Percentiles rank a stretch among this genome's conserved stretches.
phyloP scores from a whole-genome alignment of 2,113 vertebrate genomes.

The Microtus oregoni region DNA sequence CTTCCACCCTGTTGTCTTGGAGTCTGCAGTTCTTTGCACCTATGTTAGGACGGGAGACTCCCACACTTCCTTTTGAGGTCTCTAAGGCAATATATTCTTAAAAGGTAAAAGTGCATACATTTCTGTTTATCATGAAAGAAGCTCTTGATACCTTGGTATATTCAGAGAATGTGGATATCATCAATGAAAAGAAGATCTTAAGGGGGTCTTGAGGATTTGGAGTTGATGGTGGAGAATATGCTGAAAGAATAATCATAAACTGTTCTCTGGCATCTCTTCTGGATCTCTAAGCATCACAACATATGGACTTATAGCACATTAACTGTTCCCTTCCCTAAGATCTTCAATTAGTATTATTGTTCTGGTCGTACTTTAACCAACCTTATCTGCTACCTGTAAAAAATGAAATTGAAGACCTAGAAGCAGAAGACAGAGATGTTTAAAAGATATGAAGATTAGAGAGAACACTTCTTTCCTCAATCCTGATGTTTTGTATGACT shows the following conservation, averaged over 20 bases:
- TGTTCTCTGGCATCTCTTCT: background rate
- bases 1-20: background rate
- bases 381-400: constrained; percentile 12
- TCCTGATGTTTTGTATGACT: background rate
- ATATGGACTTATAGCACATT: constrained; percentile 21
- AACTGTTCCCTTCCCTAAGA: background rate
- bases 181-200: background rate
- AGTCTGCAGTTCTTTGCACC: background rate
- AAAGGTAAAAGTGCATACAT: background rate
- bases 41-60: too few species aligned
- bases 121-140: background rate
- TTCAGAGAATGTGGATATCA: background rate
- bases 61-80: background rate
- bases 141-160: background rate
- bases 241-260: background rate
- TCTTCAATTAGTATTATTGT: constrained; percentile 11
- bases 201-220: background rate
- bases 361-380: background rate
- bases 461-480: background rate
- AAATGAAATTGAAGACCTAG: background rate
- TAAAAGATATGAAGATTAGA: background rate
- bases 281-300: background rate
- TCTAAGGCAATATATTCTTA: background rate
- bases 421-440: background rate
- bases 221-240: background rate